A percentile compares a stretch with the other conserved stretches of the same genome.
These are phyloP conservation scores for Aleiodes testaceus DNA, from an alignment of 2,888 invertebrate genomes.

Conservation along the genomic window DNA sequence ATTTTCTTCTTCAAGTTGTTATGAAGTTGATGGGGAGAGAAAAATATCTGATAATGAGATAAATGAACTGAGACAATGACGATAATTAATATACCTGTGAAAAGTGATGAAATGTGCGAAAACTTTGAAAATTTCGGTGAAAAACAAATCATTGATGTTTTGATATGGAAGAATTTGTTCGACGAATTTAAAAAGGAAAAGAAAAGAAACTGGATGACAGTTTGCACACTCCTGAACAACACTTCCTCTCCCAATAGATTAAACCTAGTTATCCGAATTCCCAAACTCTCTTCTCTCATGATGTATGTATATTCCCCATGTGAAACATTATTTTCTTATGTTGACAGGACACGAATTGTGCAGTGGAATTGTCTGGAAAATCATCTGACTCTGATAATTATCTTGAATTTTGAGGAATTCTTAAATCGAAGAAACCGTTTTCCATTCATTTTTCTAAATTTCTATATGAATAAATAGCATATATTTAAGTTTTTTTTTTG, in stretches of 20 bases:
- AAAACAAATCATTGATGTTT: slow-evolving; percentile 14
- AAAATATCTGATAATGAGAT: background rate
- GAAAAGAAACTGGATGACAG: slow-evolving; percentile 19
- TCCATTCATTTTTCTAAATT: slow-evolving; percentile 2
- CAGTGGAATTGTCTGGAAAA: slow-evolving; percentile 13
- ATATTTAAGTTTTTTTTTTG: slow-evolving; percentile 8
- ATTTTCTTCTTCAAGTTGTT: background rate
- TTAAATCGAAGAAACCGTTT: slow-evolving; percentile 48
- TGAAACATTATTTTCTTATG: slow-evolving; percentile 47
- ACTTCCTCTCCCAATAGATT: slow-evolving; percentile 12
- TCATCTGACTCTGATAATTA: slow-evolving; percentile 20
- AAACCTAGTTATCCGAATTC: slow-evolving; percentile 10
- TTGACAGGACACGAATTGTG: slow-evolving; percentile 46
- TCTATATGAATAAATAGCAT: slow-evolving; percentile 8
- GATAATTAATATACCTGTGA: background rate
- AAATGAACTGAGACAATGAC: background rate
- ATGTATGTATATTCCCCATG: slow-evolving; percentile 35
- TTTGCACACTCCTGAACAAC: slow-evolving; percentile 27
- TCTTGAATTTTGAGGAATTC: slow-evolving; percentile 5
- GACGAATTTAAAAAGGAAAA: slow-evolving; percentile 31
- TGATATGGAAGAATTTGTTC: slow-evolving; percentile 15
- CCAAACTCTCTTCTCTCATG: slow-evolving; percentile 20
- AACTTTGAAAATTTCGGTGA: slow-evolving; percentile 27
- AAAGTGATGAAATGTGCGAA: slow-evolving; percentile 5
- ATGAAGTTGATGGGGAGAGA: background rate